phyloP scores from a whole-genome alignment of 2,113 vertebrate species.

The Laticauda laticaudata region DNA sequence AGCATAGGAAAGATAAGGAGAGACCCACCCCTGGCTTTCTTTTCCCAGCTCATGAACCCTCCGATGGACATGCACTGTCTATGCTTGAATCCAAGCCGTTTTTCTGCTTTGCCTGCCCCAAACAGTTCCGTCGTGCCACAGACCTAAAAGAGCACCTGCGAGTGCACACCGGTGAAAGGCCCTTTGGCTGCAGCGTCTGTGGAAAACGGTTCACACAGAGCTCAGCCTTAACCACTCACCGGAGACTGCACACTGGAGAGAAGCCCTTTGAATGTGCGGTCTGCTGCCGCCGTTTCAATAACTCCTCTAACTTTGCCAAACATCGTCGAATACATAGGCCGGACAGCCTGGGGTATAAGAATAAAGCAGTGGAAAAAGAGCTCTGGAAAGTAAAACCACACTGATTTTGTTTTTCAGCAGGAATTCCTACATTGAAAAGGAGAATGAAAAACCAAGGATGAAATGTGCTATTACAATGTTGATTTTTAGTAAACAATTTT shows the following conservation, averaged over 20 bases:
- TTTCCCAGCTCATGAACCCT: not conserved
- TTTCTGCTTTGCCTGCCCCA: constrained; percentile 34
- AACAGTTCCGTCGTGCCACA: constrained; percentile 38
- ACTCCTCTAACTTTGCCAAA: constrained; percentile 49
- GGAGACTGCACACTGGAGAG: constrained; percentile 47
- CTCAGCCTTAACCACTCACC: constrained; percentile 44
- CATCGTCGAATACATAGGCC: constrained; percentile 39
- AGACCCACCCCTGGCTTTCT: not conserved
- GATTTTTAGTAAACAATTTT: not conserved
- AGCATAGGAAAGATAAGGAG: not conserved
- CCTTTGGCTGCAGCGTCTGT: constrained; percentile 42
- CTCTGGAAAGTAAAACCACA: constrained; percentile 6
- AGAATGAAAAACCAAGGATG: not conserved
- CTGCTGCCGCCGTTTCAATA: constrained; percentile 46
- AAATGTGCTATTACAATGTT: not conserved
- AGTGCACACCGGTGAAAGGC: constrained; percentile 39
- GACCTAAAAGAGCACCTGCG: constrained; percentile 44
- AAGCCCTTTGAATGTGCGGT: constrained; percentile 45
- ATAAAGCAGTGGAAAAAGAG: not conserved
- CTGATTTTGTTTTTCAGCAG: not conserved
- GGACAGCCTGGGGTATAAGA: not conserved
- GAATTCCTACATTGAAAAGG: not conserved
- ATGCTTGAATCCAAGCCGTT: constrained; percentile 25
- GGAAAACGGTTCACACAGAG: constrained; percentile 45
- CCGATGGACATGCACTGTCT: not conserved